A percentile compares a stretch with the other conserved stretches of the same genome.
These are phyloP conservation scores for Lemur catta DNA, from an alignment of 2,797 vertebrate species.

Conservation along the genomic window DNA sequence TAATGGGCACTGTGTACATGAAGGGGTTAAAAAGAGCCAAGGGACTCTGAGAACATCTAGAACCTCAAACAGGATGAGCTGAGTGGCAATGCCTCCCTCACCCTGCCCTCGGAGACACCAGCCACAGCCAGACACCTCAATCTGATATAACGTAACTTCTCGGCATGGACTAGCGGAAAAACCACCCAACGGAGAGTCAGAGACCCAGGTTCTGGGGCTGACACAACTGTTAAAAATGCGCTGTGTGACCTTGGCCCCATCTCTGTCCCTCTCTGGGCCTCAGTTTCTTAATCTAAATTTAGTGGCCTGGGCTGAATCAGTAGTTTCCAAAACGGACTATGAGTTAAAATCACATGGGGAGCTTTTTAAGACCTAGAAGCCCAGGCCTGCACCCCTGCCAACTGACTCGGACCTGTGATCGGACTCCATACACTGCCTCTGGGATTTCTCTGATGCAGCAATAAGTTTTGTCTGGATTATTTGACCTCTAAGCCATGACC, in stretches of 20 bases:
- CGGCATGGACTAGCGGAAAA: background rate
- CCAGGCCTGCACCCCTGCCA: too few species aligned
- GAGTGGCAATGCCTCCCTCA: background rate
- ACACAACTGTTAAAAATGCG: background rate
- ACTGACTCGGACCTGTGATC: accelerated
- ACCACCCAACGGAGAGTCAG: background rate
- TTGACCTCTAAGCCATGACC: background rate
- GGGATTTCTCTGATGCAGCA: background rate
- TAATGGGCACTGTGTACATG: background rate
- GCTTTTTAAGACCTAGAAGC: background rate
- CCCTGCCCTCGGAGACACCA: background rate
- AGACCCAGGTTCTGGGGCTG: background rate
- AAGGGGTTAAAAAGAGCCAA: background rate
- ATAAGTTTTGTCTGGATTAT: too few species aligned
- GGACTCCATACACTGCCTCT: background rate
- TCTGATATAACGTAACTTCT: background rate
- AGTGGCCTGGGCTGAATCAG: background rate
- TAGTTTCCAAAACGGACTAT: background rate
- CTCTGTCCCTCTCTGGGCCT: background rate
- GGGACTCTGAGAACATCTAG: background rate
- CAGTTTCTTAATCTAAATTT: background rate
- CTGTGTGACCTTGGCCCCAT: background rate
- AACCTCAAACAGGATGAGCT: background rate
- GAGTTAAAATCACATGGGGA: background rate
- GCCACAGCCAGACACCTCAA: background rate